A percentile compares a stretch with the other conserved stretches of the same genome.
These are phyloP conservation scores for Sylvilagus floridanus DNA, from an alignment of 2,797 vertebrate genomes.

Conservation along the genomic window DNA sequence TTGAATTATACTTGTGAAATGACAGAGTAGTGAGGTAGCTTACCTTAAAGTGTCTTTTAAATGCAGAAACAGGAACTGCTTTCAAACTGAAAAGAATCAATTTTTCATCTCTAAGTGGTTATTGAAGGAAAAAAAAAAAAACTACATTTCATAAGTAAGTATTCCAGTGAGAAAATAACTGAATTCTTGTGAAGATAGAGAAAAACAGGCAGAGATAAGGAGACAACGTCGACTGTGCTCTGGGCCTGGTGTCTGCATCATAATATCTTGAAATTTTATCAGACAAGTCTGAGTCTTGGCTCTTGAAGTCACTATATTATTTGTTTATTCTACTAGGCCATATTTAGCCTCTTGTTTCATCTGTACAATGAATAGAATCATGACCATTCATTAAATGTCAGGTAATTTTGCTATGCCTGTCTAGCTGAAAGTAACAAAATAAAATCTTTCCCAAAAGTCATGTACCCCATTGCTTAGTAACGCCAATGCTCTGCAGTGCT, in stretches of 20 bases:
- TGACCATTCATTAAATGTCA: neutral
- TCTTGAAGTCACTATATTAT: neutral
- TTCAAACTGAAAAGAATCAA: constrained; percentile 69
- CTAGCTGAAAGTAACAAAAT: neutral
- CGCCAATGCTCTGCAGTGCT: neutral
- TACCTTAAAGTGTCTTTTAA: constrained; percentile 40
- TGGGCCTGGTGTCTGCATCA: neutral
- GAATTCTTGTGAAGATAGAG: neutral
- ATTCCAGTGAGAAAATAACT: constrained; percentile 33
- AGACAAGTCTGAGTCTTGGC: neutral
- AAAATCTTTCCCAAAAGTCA: neutral
- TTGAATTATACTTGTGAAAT: neutral
- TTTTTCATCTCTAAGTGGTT: constrained; percentile 61
- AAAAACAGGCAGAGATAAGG: neutral
- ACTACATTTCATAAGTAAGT: constrained; percentile 48
- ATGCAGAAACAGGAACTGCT: constrained; percentile 55
- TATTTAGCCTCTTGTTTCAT: neutral
- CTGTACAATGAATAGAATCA: neutral
- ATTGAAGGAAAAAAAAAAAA: constrained; percentile 63
- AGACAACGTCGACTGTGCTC: neutral
- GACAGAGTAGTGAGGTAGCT: neutral
- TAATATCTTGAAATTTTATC: neutral
- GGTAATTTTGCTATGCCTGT: neutral
- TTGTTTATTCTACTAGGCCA: neutral
- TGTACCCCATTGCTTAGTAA: neutral